Conservation (phyloP, 1,140 invertebrate genomes). For the Lamellibrachia luymesi region DNA sequence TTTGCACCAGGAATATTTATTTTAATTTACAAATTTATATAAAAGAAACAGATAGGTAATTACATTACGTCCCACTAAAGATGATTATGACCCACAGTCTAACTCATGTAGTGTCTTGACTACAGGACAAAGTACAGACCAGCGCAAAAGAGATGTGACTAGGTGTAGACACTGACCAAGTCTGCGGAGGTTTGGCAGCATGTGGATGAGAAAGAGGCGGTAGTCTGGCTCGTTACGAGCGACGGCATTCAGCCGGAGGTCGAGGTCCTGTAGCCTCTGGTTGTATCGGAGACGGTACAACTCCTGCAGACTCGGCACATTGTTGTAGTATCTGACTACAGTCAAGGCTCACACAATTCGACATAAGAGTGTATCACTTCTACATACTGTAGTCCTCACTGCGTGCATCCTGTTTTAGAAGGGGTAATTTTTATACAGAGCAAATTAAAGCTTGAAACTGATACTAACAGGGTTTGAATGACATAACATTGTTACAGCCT, state of each 20-base stretch:
- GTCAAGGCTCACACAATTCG: background rate
- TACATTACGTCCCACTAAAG: background rate
- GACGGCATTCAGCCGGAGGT: conserved; percentile 55
- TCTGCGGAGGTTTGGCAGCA: conserved; percentile 53
- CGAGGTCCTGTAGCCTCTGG: conserved; percentile 48
- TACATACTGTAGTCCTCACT: background rate
- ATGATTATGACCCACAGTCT: background rate
- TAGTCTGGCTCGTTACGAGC: conserved; percentile 56
- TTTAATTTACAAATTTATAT: background rate
- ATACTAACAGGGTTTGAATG: no score
- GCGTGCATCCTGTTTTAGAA: no score
- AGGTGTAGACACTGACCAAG: conserved; percentile 40
- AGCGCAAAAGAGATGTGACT: background rate
- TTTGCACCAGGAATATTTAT: background rate
- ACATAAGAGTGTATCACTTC: background rate
- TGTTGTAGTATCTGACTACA: conserved; percentile 55
- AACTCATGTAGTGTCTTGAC: background rate
- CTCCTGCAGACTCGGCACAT: conserved; percentile 51
- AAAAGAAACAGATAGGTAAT: background rate
- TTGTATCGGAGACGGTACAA: conserved; percentile 48
- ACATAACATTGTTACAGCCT: no score
- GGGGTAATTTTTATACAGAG: no score
- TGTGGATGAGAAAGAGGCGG: conserved; percentile 55
- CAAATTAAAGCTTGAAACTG: no score
- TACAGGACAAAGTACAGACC: background rate